These are phyloP conservation scores for Anolis apletophallus DNA, from an alignment of 2,797 vertebrate species.

Conservation along the genomic window DNA sequence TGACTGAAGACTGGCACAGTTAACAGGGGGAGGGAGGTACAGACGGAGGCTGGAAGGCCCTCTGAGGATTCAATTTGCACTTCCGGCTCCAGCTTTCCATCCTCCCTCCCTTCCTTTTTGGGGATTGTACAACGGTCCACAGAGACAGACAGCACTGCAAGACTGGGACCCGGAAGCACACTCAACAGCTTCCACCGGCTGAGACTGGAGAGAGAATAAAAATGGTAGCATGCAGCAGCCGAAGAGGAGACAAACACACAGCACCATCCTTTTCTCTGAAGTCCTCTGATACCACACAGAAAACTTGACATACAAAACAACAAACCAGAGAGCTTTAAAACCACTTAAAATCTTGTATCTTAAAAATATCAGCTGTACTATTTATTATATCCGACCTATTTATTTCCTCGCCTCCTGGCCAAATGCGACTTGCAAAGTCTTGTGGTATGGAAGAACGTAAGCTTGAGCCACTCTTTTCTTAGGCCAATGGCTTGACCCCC, in stretches of 20 bases:
- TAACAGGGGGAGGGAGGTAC: slow-evolving; percentile 54
- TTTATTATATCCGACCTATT: background rate
- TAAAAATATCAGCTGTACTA: slow-evolving; percentile 49
- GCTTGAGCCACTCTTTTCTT: background rate
- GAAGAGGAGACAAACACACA: slow-evolving; percentile 42
- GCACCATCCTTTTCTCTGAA: slow-evolving; percentile 61
- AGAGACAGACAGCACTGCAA: slow-evolving; percentile 60
- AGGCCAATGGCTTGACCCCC: background rate
- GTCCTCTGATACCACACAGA: slow-evolving; percentile 59
- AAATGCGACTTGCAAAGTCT: background rate
- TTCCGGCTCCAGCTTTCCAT: slow-evolving; percentile 56
- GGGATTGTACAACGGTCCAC: slow-evolving; percentile 60
- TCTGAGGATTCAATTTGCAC: slow-evolving; percentile 67
- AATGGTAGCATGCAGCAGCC: slow-evolving; percentile 71
- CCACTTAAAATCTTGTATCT: slow-evolving; percentile 48
- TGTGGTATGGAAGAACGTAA: background rate
- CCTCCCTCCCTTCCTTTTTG: slow-evolving; percentile 53
- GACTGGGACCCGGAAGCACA: slow-evolving; percentile 61
- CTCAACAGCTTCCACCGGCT: slow-evolving; percentile 52
- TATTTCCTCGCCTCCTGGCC: background rate
- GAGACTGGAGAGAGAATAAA: slow-evolving; percentile 63
- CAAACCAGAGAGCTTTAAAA: slow-evolving; percentile 59
- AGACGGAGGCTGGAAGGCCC: slow-evolving; percentile 70
- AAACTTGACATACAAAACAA: slow-evolving; percentile 60
- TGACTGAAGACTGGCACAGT: slow-evolving; percentile 76